Evolutionary conservation across 2,797 vertebrate species (phyloP), one percentile per base, ranked within the genome.

Genomic region (Adrianichthys oophorus): DNA sequence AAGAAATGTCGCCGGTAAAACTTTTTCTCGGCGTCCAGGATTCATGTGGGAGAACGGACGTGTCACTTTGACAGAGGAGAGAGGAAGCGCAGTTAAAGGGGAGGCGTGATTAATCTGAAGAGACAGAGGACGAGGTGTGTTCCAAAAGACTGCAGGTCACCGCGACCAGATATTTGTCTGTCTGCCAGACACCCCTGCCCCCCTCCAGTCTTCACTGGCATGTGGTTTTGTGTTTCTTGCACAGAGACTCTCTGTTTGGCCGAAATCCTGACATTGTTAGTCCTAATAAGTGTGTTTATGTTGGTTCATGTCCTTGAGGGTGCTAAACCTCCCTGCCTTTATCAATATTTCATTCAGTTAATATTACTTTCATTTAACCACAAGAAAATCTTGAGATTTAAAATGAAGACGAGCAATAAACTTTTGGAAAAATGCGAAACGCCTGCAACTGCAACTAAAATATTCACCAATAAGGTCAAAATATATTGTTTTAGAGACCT

Each of bases 131-230:
- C 1, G 58, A 70, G 74, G 67, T 68, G 64, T 78, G 65, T 70
- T 76, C 75, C 79, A 83, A 16, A 76, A 69, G 74, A 77, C 78
- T 82, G 82, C 54, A 72, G 85, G 87, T 91, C 86, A 87, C 77
- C 64, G 68, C 85, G 86, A 86, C 81, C 74, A 72, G 71, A 83
- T 80, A 58, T 53, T 72, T 75, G 76, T 83, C 72, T 74, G 61
- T 52, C 42, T 2, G 74, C 79, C 78, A 80, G 74, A 70, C 64
- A 60, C 76, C 62, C 53, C 60, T 47, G 57, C 49, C 68, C 41
- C 50, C 51, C 52, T 57, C 52, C 59, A 58, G 21, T 4, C 65
- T 70, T 21, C 49, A 18, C 56, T 68, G 49, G 48, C 62, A 48
- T n/a, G 10, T 50, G 21, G 14, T 40, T 68, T 69, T 42, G 4